Conservation (phyloP, 1,140 invertebrate species). For the Paracyclopina nana region DNA sequence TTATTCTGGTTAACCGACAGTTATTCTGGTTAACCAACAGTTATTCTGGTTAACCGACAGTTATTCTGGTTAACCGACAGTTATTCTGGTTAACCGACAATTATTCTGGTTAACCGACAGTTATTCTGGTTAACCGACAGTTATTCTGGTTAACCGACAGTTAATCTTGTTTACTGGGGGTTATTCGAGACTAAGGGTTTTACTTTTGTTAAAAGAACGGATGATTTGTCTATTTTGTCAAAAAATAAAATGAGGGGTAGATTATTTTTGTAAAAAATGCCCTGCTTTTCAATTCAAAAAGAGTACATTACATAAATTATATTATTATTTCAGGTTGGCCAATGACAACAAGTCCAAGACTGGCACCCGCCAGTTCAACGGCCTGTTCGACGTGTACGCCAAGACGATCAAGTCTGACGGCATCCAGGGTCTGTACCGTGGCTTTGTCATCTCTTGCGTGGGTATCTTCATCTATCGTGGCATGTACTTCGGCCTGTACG, state of each 20-base stretch:
- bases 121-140: no score
- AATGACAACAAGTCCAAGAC: constrained; percentile 60
- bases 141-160: neutral
- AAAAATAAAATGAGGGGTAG: neutral
- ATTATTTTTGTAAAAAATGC: neutral
- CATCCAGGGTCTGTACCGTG: constrained; percentile 63
- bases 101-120: no score
- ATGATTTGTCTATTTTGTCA: neutral
- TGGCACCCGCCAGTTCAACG: constrained; percentile 59
- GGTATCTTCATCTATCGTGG: constrained; percentile 76
- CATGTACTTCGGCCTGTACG: constrained; percentile 85
- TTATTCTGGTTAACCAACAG: no score
- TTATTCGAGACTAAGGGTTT: neutral
- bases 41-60: no score
- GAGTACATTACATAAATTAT: constrained; percentile 15
- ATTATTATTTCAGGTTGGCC: constrained; percentile 37
- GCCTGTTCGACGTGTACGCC: constrained; percentile 58
- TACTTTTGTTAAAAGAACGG: constrained; percentile 8
- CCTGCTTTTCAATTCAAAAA: no score
- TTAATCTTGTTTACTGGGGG: neutral
- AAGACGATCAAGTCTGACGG: constrained; percentile 80
- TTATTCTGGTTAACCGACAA: no score
- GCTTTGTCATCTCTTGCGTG: constrained; percentile 78
- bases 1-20: no score
- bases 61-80: no score